These are phyloP conservation scores for Incurvaria masculella DNA, from an alignment of 2,888 invertebrate genomes.

Conservation along the genomic window DNA sequence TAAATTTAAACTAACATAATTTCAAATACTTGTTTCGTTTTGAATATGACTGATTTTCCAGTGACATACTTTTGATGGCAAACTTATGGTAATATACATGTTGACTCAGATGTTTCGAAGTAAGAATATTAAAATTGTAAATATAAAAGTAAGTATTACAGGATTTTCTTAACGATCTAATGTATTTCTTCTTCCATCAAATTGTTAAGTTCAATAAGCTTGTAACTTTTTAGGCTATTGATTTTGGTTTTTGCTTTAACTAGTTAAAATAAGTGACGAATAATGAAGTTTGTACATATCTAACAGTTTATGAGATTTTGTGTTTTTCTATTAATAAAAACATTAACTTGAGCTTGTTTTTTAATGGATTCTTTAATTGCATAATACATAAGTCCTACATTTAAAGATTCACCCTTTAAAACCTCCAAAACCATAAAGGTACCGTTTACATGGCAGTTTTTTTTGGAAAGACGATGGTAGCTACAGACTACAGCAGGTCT, in stretches of 20 bases:
- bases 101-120: not conserved
- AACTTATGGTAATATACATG: not conserved
- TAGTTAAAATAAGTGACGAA: slow-evolving; percentile 34
- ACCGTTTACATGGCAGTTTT: no score
- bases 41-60: slow-evolving; percentile 6
- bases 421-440: no score
- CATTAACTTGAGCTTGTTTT: slow-evolving; percentile 10
- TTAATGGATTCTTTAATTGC: no score
- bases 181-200: no score
- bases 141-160: no score
- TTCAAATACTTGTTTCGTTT: not conserved
- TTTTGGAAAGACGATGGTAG: no score
- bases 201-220: no score
- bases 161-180: no score
- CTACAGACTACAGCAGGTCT: no score
- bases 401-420: no score
- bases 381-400: no score
- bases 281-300: slow-evolving; percentile 24
- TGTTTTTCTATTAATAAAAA: slow-evolving; percentile 28
- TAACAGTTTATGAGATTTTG: no score
- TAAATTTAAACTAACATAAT: not conserved
- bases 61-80: slow-evolving; percentile 4
- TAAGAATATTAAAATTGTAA: not conserved
- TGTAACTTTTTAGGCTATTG: slow-evolving; percentile 17
- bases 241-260: slow-evolving; percentile 51